Percentiles rank a stretch among this genome's conserved stretches.
Evolutionary conservation across 2,797 vertebrate genomes (phyloP).

Genomic region (Buphagus erythrorhynchus): DNA sequence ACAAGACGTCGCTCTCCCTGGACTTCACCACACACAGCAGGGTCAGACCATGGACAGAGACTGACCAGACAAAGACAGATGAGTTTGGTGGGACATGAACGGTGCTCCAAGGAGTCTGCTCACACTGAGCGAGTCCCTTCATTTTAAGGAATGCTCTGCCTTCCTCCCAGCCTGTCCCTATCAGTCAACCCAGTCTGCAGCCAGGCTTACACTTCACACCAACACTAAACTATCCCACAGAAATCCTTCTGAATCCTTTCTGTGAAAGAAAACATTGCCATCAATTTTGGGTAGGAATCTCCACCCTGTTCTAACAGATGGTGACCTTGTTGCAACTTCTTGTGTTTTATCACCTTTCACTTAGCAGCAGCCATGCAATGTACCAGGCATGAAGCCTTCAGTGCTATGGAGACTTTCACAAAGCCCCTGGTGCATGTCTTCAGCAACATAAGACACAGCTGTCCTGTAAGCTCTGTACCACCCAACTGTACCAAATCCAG

Average conservation of each 20-base stretch:
- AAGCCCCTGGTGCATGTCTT: not conserved
- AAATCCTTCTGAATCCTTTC: not conserved
- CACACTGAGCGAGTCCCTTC: not conserved
- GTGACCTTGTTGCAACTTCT: not conserved
- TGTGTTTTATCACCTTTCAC: not conserved
- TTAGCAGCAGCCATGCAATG: not conserved
- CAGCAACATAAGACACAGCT: not conserved
- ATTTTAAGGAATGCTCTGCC: not conserved
- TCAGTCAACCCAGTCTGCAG: not conserved
- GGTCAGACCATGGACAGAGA: not conserved
- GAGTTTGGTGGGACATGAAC: not conserved
- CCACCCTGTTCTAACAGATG: not conserved
- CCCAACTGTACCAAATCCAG: not conserved
- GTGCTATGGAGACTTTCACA: not conserved
- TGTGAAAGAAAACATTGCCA: not conserved
- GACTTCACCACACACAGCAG: fast-evolving
- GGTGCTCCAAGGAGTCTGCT: not conserved
- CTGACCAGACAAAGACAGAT: not conserved
- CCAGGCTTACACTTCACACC: not conserved
- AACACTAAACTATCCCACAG: not conserved
- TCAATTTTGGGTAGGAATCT: not conserved
- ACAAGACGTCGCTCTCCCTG: fast-evolving
- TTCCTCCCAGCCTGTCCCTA: not conserved
- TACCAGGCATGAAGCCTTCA: not conserved
- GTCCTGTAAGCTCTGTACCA: not conserved